These are phyloP conservation scores for Anorthoa munda DNA, from an alignment of 2,888 invertebrate species.

Conservation along the genomic window DNA sequence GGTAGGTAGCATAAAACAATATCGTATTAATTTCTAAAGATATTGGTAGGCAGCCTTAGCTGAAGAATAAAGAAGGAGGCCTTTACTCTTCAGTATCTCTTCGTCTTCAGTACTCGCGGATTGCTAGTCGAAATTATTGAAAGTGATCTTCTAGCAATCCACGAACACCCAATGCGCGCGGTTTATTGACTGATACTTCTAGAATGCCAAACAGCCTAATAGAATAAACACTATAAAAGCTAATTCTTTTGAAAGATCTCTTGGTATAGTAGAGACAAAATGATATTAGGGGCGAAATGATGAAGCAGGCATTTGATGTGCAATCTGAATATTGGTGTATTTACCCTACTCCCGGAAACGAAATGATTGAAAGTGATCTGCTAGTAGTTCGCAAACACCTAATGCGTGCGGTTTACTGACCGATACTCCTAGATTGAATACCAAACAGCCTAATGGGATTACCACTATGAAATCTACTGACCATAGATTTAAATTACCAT, in stretches of 20 bases:
- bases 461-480: background rate
- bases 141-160: conserved; percentile 53
- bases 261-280: too few relatives aligned
- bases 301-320: background rate
- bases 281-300: too few relatives aligned
- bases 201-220: conserved; percentile 35
- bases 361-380: conserved; percentile 63
- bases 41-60: too few relatives aligned
- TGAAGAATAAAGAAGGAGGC: background rate
- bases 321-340: background rate
- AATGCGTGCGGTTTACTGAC: conserved; percentile 40
- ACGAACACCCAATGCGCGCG: conserved; percentile 14
- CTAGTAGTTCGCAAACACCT: conserved; percentile 3
- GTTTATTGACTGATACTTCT: conserved; percentile 33
- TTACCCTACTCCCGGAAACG: conserved; percentile 38
- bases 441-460: conserved; percentile 24
- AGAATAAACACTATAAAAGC: background rate
- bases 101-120: too few relatives aligned
- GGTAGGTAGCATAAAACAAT: fast-evolving
- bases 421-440: conserved; percentile 38
- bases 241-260: background rate
- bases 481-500: background rate
- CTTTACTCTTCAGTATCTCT: background rate
- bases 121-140: conserved; percentile 48
- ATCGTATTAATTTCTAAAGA: background rate